Conservation (phyloP, 2,888 invertebrate species). For the Andrena praecox region DNA sequence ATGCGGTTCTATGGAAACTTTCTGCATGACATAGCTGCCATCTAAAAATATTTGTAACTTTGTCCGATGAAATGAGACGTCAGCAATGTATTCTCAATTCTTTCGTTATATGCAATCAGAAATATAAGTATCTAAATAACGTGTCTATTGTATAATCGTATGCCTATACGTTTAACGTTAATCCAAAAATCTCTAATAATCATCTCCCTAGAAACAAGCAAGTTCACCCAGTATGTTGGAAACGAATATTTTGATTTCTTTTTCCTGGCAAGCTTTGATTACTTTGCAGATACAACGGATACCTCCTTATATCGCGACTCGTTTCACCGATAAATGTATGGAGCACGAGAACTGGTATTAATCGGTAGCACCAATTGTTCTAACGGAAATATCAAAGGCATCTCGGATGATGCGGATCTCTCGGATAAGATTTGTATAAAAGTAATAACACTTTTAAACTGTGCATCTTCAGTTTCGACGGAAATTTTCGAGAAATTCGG, state of each 20-base stretch:
- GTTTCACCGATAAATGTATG: not conserved
- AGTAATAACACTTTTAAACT: not conserved
- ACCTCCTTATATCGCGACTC: not conserved
- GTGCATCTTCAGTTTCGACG: not conserved
- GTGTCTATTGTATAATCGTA: constrained; percentile 29
- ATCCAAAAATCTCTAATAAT: constrained; percentile 53
- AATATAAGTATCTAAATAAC: constrained; percentile 45
- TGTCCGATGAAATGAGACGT: constrained; percentile 7
- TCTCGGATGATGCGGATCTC: constrained; percentile 5
- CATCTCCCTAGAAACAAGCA: constrained; percentile 38
- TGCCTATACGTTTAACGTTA: constrained; percentile 25
- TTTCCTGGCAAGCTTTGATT: constrained; percentile 22
- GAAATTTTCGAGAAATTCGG: constrained; percentile 9
- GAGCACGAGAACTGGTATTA: constrained; percentile 34
- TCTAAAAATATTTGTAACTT: constrained; percentile 6
- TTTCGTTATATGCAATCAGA: constrained; percentile 39
- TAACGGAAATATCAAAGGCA: constrained; percentile 3
- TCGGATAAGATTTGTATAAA: not conserved
- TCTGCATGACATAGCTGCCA: constrained; percentile 35
- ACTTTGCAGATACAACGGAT: constrained; percentile 7
- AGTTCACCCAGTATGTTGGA: constrained; percentile 27
- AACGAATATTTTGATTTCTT: constrained; percentile 19
- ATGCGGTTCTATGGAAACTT: constrained; percentile 17
- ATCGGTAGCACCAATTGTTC: constrained; percentile 65
- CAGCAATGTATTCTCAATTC: constrained; percentile 24